Conservation (phyloP, 2,113 vertebrate genomes). For the Donacobius atricapilla region DNA sequence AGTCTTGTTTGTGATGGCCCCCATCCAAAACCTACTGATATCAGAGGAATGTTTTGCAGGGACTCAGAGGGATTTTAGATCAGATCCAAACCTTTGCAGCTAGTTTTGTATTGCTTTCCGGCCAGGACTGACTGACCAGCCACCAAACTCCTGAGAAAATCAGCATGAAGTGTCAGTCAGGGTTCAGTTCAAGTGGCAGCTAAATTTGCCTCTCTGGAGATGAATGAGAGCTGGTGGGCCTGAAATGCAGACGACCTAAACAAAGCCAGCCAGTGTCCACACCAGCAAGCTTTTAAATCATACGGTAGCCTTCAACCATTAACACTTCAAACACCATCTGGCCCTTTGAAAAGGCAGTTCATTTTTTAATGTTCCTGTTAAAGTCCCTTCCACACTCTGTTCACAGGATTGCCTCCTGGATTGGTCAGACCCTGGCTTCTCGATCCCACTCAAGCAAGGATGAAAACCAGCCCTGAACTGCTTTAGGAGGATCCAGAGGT, state of each 20-base stretch:
- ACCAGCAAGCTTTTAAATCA: constrained; percentile 9
- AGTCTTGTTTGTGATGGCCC: constrained; percentile 34
- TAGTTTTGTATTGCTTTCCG: background rate
- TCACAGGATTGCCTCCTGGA: background rate
- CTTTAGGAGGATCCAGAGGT: background rate
- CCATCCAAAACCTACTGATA: constrained; percentile 54
- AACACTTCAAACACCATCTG: background rate
- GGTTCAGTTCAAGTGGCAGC: constrained; percentile 38
- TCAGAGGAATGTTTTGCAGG: constrained; percentile 14
- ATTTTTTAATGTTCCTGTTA: constrained; percentile 20
- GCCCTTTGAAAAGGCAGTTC: constrained; percentile 1
- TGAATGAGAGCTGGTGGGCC: constrained; percentile 1
- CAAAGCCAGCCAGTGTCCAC: constrained; percentile 32
- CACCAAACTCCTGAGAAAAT: constrained; percentile 36
- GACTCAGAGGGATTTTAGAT: background rate
- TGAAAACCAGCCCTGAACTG: background rate
- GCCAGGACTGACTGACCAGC: constrained; percentile 22
- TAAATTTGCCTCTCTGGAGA: constrained; percentile 28
- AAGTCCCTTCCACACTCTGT: background rate
- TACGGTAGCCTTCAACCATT: constrained; percentile 26
- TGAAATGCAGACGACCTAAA: background rate
- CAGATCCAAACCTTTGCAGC: background rate
- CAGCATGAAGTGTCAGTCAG: constrained; percentile 41
- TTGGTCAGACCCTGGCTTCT: background rate
- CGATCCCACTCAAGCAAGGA: background rate